Conservation (phyloP, 1,140 invertebrate genomes). For the Drosophila willistoni region DNA sequence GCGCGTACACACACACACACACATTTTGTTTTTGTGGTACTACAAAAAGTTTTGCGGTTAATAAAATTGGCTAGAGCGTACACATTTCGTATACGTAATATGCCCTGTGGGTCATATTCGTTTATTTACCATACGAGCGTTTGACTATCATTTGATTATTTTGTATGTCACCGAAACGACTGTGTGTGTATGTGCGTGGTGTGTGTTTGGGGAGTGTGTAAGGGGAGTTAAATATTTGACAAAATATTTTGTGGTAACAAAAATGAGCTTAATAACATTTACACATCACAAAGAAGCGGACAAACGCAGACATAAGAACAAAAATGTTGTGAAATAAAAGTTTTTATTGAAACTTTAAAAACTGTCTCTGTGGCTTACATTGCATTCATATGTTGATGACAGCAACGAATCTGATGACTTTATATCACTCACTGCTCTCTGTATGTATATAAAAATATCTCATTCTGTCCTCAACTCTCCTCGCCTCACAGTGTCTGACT, state of each 20-base stretch:
- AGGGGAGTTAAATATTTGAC: conserved; percentile 31
- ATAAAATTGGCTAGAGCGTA: conserved; percentile 55
- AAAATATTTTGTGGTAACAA: conserved; percentile 48
- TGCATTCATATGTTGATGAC: conserved; percentile 6
- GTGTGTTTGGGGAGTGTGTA: neutral
- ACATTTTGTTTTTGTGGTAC: conserved; percentile 11
- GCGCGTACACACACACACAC: neutral
- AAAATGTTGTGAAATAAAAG: neutral
- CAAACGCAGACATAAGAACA: neutral
- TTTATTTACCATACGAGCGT: conserved; percentile 40
- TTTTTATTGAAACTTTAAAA: conserved; percentile 25
- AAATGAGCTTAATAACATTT: conserved; percentile 24
- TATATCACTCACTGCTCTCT: neutral
- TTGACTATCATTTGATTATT: conserved; percentile 66
- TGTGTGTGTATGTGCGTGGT: neutral
- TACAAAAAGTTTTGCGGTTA: conserved; percentile 63
- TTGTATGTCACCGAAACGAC: neutral
- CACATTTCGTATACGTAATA: conserved; percentile 44
- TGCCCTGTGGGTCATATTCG: conserved; percentile 61
- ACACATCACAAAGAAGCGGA: neutral
- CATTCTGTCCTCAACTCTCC: no score
- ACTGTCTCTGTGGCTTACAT: conserved; percentile 10
- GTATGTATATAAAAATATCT: neutral
- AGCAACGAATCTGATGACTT: conserved; percentile 32
- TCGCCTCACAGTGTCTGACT: neutral